Evolutionary conservation across 2,888 invertebrate species (phyloP).

Genomic region (Nemoura dubitans): DNA sequence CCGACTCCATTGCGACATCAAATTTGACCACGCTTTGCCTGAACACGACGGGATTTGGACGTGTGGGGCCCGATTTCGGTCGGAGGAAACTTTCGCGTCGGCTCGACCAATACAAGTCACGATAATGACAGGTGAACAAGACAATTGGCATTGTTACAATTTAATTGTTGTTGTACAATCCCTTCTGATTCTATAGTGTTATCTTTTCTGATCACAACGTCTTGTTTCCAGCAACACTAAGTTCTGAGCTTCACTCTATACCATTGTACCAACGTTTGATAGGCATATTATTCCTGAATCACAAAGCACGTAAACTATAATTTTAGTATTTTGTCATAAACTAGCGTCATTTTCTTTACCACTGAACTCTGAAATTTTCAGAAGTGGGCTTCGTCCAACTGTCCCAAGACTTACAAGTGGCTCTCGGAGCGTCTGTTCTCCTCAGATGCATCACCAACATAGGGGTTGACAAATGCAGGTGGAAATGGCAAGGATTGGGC

Average conservation of each 20-base stretch:
- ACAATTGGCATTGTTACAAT: background rate
- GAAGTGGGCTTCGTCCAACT: constrained; percentile 59
- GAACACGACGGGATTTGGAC: constrained; percentile 60
- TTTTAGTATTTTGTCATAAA: background rate
- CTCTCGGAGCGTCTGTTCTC: constrained; percentile 58
- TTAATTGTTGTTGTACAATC: too few relatives aligned
- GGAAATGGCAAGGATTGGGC: constrained; percentile 57
- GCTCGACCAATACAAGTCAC: constrained; percentile 39
- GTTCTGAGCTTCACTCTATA: too few relatives aligned
- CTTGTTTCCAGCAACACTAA: too few relatives aligned
- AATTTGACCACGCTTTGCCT: constrained; percentile 56
- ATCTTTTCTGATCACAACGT: too few relatives aligned
- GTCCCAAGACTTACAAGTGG: constrained; percentile 58
- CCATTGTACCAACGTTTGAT: too few relatives aligned
- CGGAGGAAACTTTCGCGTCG: constrained; percentile 55
- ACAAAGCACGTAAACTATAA: background rate
- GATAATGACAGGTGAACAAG: constrained; percentile 51
- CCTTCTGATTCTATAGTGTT: too few relatives aligned
- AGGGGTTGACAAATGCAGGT: constrained; percentile 59
- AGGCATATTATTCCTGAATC: too few relatives aligned
- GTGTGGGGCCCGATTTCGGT: constrained; percentile 56
- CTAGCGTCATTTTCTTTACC: background rate
- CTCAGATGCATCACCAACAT: constrained; percentile 58
- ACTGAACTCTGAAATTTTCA: constrained; percentile 13
- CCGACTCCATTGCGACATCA: constrained; percentile 58